Conservation (phyloP, 2,888 invertebrate genomes). For the Dusona sp. region DNA sequence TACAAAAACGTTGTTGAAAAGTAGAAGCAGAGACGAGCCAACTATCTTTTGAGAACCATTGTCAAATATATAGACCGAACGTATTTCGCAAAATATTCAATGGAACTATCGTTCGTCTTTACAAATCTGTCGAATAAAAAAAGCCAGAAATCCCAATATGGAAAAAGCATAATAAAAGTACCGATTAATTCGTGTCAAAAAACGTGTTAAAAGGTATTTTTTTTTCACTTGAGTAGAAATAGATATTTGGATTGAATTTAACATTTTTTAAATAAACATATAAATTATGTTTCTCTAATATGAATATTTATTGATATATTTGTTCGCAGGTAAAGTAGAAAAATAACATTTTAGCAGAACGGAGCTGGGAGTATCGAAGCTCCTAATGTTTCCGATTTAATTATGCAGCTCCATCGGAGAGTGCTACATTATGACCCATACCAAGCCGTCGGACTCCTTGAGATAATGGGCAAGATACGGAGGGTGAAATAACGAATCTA, state of each 20-base stretch:
- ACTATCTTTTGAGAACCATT: background rate
- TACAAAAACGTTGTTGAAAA: background rate
- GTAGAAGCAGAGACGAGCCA: background rate
- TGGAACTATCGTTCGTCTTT: background rate
- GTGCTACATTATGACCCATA: conserved; percentile 31
- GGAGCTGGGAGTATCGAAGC: conserved; percentile 28
- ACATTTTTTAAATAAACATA: background rate
- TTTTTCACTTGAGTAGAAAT: too few species aligned
- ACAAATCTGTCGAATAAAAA: background rate
- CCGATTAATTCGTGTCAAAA: background rate
- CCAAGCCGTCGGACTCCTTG: background rate
- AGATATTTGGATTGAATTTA: background rate
- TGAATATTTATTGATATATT: background rate
- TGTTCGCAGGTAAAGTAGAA: background rate
- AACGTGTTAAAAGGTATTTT: too few species aligned
- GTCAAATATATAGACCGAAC: background rate
- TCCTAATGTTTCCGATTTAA: conserved; percentile 57
- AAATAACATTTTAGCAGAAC: conserved; percentile 24
- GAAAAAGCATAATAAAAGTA: background rate
- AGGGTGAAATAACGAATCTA: background rate
- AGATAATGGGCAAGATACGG: background rate
- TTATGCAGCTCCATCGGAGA: conserved; percentile 47
- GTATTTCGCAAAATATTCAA: background rate
- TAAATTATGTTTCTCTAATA: background rate
- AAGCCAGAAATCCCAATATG: background rate